These are phyloP conservation scores for Rhincodon typus DNA, from an alignment of 2,797 vertebrate species.

Conservation along the genomic window DNA sequence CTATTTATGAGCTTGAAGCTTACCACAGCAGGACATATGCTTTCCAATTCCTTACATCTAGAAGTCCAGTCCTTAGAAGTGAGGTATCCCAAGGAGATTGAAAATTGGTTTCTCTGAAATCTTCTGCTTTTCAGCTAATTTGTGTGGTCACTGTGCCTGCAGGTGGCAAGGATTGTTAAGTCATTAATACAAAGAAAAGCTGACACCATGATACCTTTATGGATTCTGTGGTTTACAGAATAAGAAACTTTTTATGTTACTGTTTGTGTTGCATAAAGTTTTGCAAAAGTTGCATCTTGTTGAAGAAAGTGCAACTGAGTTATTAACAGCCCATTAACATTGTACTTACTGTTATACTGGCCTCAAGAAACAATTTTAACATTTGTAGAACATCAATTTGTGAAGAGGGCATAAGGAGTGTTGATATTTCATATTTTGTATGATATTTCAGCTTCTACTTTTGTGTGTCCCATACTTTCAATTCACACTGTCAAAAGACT, in stretches of 20 bases:
- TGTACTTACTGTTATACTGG: background rate
- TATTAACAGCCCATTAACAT: background rate
- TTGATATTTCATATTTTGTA: too few species aligned
- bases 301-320: background rate
- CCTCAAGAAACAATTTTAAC: background rate
- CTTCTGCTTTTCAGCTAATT: background rate
- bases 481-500: background rate
- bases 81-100: background rate
- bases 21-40: background rate
- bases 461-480: background rate
- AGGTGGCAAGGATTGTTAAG: background rate
- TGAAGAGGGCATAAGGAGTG: too few species aligned
- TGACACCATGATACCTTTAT: background rate
- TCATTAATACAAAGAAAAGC: background rate
- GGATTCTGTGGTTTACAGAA: too few species aligned
- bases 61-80: background rate
- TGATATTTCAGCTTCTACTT: background rate
- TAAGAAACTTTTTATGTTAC: background rate
- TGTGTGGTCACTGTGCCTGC: background rate
- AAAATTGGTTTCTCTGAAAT: background rate
- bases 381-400: background rate
- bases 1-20: background rate
- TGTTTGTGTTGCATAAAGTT: background rate
- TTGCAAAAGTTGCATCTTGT: background rate
- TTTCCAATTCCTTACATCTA: background rate